Percentiles rank a stretch among this genome's conserved stretches.
phyloP scores from a whole-genome alignment of 2,888 invertebrate species.

The Orthonevra nobilis region DNA sequence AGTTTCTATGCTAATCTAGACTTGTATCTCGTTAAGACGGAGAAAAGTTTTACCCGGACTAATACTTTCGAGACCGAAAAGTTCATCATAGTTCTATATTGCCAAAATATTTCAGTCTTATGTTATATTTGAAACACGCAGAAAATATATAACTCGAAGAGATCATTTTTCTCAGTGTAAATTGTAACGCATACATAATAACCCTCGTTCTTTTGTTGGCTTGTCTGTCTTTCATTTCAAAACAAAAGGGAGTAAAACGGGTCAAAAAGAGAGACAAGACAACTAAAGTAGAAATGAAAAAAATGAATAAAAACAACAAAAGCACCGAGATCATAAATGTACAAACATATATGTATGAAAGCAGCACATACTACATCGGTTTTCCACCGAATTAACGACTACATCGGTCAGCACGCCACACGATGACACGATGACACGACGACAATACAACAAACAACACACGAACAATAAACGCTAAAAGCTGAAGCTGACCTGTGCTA shows the following conservation, averaged over 20 bases:
- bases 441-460: constrained; percentile 27
- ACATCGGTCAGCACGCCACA: constrained; percentile 46
- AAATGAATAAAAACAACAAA: constrained; percentile 32
- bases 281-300: constrained; percentile 22
- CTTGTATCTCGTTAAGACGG: too few relatives aligned
- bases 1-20: too few relatives aligned
- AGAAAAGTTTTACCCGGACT: too few relatives aligned
- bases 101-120: too few relatives aligned
- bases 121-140: too few relatives aligned
- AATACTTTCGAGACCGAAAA: too few relatives aligned
- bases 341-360: background rate
- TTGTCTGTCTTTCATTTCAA: constrained; percentile 40
- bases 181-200: constrained; percentile 62
- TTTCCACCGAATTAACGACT: constrained; percentile 61
- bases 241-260: constrained; percentile 58
- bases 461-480: constrained; percentile 34
- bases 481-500: constrained; percentile 50
- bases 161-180: constrained; percentile 57
- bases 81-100: too few relatives aligned
- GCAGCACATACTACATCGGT: constrained; percentile 10
- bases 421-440: constrained; percentile 57
- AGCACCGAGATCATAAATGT: constrained; percentile 37
- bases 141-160: too few relatives aligned
- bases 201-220: constrained; percentile 38
- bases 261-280: constrained; percentile 59